phyloP scores from a whole-genome alignment of 2,113 vertebrate genomes.

The Ophiodon elongatus region DNA sequence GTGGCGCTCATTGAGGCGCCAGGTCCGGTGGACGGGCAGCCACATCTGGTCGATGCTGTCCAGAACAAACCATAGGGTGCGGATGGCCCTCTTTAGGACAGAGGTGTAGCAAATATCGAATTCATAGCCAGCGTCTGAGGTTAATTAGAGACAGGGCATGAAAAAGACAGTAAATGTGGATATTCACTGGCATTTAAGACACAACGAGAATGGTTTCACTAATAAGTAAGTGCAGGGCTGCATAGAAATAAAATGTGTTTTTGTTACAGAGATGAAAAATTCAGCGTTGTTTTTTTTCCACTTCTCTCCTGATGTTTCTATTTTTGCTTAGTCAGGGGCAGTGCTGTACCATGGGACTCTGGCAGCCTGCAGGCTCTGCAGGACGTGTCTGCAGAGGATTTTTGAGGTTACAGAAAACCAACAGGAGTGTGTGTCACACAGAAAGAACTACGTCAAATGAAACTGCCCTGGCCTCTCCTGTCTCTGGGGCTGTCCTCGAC shows the following conservation, averaged over 20 bases:
- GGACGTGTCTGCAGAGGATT: neutral
- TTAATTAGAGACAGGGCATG: neutral
- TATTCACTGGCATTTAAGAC: neutral
- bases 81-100: constrained; percentile 91
- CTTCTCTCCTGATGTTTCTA: neutral
- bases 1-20: constrained; percentile 94
- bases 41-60: constrained; percentile 94
- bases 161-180: neutral
- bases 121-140: constrained; percentile 87
- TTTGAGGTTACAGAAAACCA: constrained; percentile 21
- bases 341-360: neutral
- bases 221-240: neutral
- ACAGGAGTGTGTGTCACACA: neutral
- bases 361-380: constrained; percentile 12
- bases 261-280: neutral
- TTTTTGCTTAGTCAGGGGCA: constrained; percentile 39
- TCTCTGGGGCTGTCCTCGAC: neutral
- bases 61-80: constrained; percentile 92
- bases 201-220: neutral
- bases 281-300: neutral
- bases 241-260: neutral
- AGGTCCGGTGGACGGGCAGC: constrained; percentile 90
- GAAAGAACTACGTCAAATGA: neutral
- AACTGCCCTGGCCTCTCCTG: too few species aligned
- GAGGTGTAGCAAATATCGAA: constrained; percentile 95